Evolutionary conservation across 2,113 vertebrate genomes (phyloP), one percentile per base, ranked within the genome.

Genomic region (Aspiorhynchus laticeps): DNA sequence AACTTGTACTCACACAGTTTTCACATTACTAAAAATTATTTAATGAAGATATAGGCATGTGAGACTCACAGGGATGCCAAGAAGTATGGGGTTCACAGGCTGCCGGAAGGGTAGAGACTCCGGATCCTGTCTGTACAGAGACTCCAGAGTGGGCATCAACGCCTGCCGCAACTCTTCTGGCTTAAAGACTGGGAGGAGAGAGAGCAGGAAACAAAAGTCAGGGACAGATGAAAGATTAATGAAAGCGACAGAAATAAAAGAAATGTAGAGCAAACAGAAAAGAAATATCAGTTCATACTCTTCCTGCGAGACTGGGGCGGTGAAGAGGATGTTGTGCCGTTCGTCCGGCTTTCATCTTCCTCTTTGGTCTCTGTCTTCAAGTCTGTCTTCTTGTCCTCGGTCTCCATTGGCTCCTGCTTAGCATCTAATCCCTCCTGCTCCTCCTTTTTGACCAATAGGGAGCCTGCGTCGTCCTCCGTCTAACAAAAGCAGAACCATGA

Each of bases 71-170:
- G 98, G 98, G 88, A 99, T 99, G 88, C 98, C 97, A 83, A 99
- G 91, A 28, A 98, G 95, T 90, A 97, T 96, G 41, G 98, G 98
- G 91, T 99, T 98, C 84, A 99, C 98, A 5, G 98, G 98, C 91
- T 99, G 98, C 75, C 98, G 95, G 89, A 99, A 99, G 43, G 98
- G 98, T 41, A 99, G 93, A 0, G 98, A 99, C 93, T 99, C 98
- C 0, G 98, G 98, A 91, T 99, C 98, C 92, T 99, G 98, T 31
- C 98, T 95, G 91, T 99, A 99, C 76, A 99, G 94, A 10, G 97
- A 98, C 94, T 99, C 98, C 76, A 99, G 93, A 0, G 98, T 99
- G 17, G 98, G 98, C 98, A 99, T 99, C 61, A 99, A 95, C 17
- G 98, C 97, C 94, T 99, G 98, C 21, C 98, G 95, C 87, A 99